phyloP scores from a whole-genome alignment of 2,113 vertebrate genomes.

The Loxodonta africana region DNA sequence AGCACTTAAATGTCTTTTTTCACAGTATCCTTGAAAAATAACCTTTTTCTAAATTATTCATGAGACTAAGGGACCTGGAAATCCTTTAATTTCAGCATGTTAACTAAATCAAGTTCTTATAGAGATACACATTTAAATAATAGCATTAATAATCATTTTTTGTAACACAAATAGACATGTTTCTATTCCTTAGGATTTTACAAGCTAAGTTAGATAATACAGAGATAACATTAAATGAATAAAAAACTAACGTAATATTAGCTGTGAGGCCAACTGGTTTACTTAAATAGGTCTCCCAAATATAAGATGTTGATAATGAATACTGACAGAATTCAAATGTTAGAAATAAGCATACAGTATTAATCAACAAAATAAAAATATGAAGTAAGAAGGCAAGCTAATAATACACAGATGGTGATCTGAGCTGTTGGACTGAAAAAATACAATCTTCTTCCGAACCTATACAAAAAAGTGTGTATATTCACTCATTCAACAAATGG shows the following conservation, averaged over 20 bases:
- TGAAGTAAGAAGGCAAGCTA: neutral
- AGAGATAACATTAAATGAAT: constrained; percentile 13
- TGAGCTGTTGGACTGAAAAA: neutral
- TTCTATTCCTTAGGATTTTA: neutral
- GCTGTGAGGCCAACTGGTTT: neutral
- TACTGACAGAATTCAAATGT: neutral
- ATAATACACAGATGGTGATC: neutral
- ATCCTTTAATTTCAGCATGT: neutral
- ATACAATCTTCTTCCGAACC: neutral
- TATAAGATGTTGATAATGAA: neutral
- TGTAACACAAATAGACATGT: neutral
- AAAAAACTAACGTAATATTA: neutral
- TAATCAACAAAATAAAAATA: neutral
- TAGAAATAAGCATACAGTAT: neutral
- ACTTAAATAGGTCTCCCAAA: neutral
- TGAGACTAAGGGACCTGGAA: neutral
- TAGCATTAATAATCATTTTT: neutral
- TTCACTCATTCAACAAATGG: neutral
- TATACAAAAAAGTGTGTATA: neutral
- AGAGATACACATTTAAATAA: constrained; percentile 49
- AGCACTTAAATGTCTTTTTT: constrained; percentile 57
- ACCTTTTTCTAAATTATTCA: constrained; percentile 51
- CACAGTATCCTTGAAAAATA: constrained; percentile 25
- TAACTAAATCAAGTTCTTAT: constrained; percentile 51
- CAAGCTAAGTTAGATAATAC: neutral